Conservation (phyloP, 2,888 invertebrate genomes). For the Cyclophora punctaria region DNA sequence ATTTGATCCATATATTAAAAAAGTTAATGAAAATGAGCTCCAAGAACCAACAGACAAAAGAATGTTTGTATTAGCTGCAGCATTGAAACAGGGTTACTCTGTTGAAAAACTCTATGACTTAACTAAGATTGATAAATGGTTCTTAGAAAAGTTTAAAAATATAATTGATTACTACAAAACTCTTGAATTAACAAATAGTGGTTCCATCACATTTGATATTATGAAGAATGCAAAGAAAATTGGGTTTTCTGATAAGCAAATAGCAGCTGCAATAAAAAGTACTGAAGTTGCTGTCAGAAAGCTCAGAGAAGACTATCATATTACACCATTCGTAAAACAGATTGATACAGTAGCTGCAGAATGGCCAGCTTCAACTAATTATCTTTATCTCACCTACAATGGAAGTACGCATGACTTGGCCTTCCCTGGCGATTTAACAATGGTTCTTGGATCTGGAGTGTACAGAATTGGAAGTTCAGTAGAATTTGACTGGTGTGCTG, state of each 20-base stretch:
- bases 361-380: slow-evolving; percentile 99
- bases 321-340: slow-evolving; percentile 93
- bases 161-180: slow-evolving; percentile 84
- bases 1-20: slow-evolving; percentile 91
- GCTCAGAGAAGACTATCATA: slow-evolving; percentile 82
- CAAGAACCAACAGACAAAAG: slow-evolving; percentile 96
- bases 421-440: slow-evolving; percentile 85
- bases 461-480: slow-evolving; percentile 99
- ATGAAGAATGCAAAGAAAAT: slow-evolving; percentile 90
- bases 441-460: slow-evolving; percentile 96
- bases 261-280: slow-evolving; percentile 89
- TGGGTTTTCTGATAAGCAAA: slow-evolving; percentile 98
- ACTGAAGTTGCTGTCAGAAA: slow-evolving; percentile 89
- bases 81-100: slow-evolving; percentile 86
- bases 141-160: slow-evolving; percentile 94
- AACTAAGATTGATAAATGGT: slow-evolving; percentile 98
- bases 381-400: slow-evolving; percentile 98
- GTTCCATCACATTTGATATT: slow-evolving; percentile 76
- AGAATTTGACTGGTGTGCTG: slow-evolving; percentile 99
- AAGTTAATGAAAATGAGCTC: slow-evolving; percentile 87
- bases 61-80: slow-evolving; percentile 97
- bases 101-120: slow-evolving; percentile 91
- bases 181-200: slow-evolving; percentile 79
- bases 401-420: slow-evolving; percentile 86
- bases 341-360: slow-evolving; percentile 99